A percentile compares a stretch with the other conserved stretches of the same genome.
Conservation (phyloP, 2,113 vertebrate species). For the Oryzias celebensis region DNA sequence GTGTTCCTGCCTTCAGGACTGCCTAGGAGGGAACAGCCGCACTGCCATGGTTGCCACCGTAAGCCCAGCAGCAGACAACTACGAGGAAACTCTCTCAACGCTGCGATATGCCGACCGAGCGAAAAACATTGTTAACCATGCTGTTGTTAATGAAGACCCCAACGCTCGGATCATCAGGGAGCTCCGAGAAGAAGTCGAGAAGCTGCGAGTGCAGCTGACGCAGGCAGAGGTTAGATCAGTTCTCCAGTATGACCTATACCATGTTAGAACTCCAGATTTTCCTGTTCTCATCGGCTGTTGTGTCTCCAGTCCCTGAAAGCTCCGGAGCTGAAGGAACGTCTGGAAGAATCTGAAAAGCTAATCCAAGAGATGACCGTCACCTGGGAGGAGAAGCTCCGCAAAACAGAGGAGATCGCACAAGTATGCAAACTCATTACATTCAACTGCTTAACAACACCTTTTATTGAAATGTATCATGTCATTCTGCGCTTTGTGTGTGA, state of each 20-base stretch:
- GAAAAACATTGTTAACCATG: conserved; percentile 94
- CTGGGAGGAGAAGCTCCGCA: conserved; percentile 95
- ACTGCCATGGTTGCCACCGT: conserved; percentile 96
- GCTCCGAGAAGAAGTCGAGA: conserved; percentile 93
- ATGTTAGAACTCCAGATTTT: neutral
- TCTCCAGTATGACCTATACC: rapidly evolving
- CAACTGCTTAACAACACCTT: neutral
- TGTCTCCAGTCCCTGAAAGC: conserved; percentile 65
- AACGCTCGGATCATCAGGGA: conserved; percentile 94
- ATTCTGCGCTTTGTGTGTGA: neutral
- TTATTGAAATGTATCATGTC: no score
- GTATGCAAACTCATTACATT: conserved; percentile 30
- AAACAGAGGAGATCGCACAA: conserved; percentile 89
- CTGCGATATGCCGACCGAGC: conserved; percentile 92
- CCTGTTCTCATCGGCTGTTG: neutral
- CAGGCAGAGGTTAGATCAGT: conserved; percentile 84
- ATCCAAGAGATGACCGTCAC: conserved; percentile 97
- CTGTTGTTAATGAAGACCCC: conserved; percentile 94
- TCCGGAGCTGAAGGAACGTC: conserved; percentile 70
- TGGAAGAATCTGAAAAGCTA: conserved; percentile 94
- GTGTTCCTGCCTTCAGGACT: conserved; percentile 75
- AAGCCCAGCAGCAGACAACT: conserved; percentile 93
- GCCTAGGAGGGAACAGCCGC: conserved; percentile 93
- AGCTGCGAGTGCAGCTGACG: conserved; percentile 88
- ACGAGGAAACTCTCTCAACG: conserved; percentile 92